These are phyloP conservation scores for Castor canadensis DNA, from an alignment of 2,113 vertebrate genomes.

Conservation along the genomic window DNA sequence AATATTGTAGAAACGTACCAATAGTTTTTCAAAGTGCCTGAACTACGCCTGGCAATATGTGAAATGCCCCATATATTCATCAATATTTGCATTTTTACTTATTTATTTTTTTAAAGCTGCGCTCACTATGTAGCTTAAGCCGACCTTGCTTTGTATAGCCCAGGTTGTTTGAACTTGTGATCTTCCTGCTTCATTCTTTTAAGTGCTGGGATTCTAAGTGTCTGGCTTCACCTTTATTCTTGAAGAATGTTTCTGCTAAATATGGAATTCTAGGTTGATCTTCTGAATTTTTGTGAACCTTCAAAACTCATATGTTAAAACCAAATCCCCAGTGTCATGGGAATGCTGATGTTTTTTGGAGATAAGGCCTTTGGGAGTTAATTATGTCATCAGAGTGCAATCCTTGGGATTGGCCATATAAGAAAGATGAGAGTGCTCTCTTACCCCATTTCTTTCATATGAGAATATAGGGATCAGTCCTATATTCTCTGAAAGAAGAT, in stretches of 20 bases:
- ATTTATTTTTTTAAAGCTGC: background rate
- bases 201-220: too few relatives aligned
- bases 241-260: background rate
- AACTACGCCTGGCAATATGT: background rate
- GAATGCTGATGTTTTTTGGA: background rate
- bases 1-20: background rate
- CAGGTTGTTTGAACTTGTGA: background rate
- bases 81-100: background rate
- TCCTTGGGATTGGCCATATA: background rate
- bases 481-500: background rate
- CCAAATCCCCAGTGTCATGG: too few relatives aligned
- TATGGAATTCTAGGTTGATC: background rate
- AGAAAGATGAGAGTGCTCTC: background rate
- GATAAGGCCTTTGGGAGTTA: background rate
- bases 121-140: background rate
- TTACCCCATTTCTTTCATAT: background rate
- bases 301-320: background rate
- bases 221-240: background rate
- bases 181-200: too few relatives aligned
- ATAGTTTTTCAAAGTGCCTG: background rate
- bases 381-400: too few relatives aligned
- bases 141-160: background rate
- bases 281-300: too few relatives aligned
- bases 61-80: background rate
- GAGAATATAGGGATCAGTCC: background rate